Conservation (phyloP, 2,888 invertebrate species). For the Drosophila differens region DNA sequence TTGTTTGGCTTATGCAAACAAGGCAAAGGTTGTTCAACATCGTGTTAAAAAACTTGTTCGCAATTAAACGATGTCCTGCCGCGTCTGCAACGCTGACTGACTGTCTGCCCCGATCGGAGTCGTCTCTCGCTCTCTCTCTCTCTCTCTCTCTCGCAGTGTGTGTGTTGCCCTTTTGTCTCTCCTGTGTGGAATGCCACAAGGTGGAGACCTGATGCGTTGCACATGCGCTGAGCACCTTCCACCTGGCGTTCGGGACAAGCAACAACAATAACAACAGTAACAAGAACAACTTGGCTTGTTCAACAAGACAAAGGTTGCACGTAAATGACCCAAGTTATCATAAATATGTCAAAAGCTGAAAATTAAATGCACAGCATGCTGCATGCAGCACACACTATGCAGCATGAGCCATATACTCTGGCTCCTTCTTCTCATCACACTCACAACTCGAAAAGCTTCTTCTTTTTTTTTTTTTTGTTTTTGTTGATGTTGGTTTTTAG, state of each 20-base stretch:
- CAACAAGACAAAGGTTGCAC: slow-evolving; percentile 83
- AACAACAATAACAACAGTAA: slow-evolving; percentile 15
- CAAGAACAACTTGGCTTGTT: slow-evolving; percentile 45
- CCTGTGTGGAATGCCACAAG: slow-evolving; percentile 47
- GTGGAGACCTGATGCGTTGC: slow-evolving; percentile 41
- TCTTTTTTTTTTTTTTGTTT: not conserved
- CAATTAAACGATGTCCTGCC: slow-evolving; percentile 85
- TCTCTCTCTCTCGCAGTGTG: too few relatives aligned
- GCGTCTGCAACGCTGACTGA: slow-evolving; percentile 74
- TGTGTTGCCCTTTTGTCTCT: slow-evolving; percentile 12
- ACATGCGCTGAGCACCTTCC: slow-evolving; percentile 66
- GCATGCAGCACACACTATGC: slow-evolving; percentile 28
- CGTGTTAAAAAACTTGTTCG: slow-evolving; percentile 85
- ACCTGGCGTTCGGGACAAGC: slow-evolving; percentile 77
- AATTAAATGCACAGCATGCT: slow-evolving; percentile 84
- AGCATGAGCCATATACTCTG: slow-evolving; percentile 20
- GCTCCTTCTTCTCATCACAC: slow-evolving; percentile 26
- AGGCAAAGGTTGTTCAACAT: slow-evolving; percentile 80
- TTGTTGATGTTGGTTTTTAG: slow-evolving; percentile 1
- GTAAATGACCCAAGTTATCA: slow-evolving; percentile 85
- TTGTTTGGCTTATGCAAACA: slow-evolving; percentile 70
- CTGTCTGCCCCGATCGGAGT: slow-evolving; percentile 64
- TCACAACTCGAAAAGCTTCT: slow-evolving; percentile 10
- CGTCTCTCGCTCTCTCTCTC: not conserved
- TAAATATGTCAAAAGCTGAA: slow-evolving; percentile 85